Percentiles rank a stretch among this genome's conserved stretches.
Conservation (phyloP, 2,113 vertebrate genomes). For the Saimiri boliviensis region DNA sequence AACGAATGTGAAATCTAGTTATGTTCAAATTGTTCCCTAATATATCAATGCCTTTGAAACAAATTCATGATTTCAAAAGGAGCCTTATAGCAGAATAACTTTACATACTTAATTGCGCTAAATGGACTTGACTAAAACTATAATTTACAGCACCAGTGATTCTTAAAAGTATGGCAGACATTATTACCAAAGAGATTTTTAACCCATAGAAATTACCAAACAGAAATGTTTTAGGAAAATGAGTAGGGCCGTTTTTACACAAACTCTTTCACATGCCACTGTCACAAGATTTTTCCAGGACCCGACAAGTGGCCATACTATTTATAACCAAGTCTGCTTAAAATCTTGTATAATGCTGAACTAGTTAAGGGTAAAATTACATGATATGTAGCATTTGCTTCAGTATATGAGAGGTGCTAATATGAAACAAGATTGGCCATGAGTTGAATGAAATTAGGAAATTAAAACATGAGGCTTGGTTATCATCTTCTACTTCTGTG, state of each 20-base stretch:
- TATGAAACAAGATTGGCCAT: not conserved
- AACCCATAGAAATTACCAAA: not conserved
- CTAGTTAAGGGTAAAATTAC: conserved; percentile 38
- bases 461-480: not conserved
- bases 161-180: not conserved
- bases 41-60: not conserved
- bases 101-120: not conserved
- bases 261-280: not conserved
- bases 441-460: not conserved
- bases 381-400: not conserved
- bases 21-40: not conserved
- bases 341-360: conserved; percentile 12
- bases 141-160: not conserved
- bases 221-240: not conserved
- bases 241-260: not conserved
- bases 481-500: not conserved
- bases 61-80: not conserved
- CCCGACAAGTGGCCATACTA: not conserved
- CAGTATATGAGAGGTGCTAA: not conserved
- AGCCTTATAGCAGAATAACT: not conserved
- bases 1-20: not conserved
- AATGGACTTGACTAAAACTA: not conserved
- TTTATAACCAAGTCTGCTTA: conserved; percentile 48
- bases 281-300: conserved; percentile 20
- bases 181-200: not conserved